These are phyloP conservation scores for Pachyseris speciosa DNA, from an alignment of 64 coral and sea anemone species.

Conservation along the genomic window DNA sequence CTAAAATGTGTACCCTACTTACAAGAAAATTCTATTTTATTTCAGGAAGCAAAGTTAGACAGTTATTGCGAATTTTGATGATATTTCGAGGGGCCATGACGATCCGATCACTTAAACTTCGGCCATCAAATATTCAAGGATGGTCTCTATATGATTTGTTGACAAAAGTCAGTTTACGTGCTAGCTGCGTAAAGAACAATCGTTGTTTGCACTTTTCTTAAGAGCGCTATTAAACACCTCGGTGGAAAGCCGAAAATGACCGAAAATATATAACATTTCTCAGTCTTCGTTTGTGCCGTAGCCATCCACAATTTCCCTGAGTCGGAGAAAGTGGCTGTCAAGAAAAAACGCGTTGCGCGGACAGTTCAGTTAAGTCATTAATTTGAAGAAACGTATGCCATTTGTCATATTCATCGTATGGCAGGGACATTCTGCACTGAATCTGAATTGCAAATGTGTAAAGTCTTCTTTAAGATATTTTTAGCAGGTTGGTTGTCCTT, in stretches of 20 bases:
- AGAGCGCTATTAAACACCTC: not conserved
- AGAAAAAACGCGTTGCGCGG: not conserved
- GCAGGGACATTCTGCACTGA: not conserved
- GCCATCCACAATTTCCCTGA: not conserved
- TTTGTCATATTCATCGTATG: not conserved
- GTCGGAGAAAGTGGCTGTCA: not conserved
- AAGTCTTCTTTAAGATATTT: not conserved
- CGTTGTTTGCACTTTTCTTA: not conserved
- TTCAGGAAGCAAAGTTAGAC: no score
- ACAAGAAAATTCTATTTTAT: no score
- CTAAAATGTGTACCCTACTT: no score
- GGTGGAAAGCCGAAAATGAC: not conserved
- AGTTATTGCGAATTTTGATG: no score
- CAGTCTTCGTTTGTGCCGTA: not conserved
- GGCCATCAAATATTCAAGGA: no score
- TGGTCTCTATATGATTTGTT: no score
- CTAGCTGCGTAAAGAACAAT: not conserved
- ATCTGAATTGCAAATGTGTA: constrained; percentile 50
- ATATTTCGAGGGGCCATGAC: no score
- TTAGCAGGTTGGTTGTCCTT: not conserved
- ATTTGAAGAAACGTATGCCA: not conserved
- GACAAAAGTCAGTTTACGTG: not conserved
- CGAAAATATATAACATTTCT: not conserved
- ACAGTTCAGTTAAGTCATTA: not conserved
- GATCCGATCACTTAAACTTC: no score